A percentile compares a stretch with the other conserved stretches of the same genome.
Evolutionary conservation across 2,888 invertebrate genomes (phyloP).

Genomic region (Acanthosepion pharaonis): DNA sequence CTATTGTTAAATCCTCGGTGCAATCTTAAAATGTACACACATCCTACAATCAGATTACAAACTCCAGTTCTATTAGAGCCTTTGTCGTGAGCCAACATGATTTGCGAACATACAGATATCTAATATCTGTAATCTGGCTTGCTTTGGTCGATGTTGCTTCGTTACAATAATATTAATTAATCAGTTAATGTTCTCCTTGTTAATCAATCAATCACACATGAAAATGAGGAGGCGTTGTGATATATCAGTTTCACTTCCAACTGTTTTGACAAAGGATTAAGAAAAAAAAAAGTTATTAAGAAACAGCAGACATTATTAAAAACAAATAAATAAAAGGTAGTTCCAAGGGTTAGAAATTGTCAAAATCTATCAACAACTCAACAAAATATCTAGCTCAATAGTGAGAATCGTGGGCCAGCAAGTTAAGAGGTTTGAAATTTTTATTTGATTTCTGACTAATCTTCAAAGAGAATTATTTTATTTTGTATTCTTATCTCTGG

Average conservation of each 20-base stretch:
- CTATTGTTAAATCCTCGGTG: not conserved
- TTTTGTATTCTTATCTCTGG: too few relatives aligned
- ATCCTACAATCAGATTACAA: not conserved
- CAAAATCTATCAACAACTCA: not conserved
- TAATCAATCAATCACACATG: not conserved
- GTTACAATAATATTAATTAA: conserved; percentile 10
- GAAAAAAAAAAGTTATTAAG: not conserved
- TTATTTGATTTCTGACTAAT: not conserved
- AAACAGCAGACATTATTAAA: not conserved
- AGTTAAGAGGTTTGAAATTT: not conserved
- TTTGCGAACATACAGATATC: not conserved
- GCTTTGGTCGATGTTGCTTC: not conserved
- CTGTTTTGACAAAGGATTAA: not conserved
- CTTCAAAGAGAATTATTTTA: too few relatives aligned
- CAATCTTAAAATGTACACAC: not conserved
- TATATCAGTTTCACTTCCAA: not conserved
- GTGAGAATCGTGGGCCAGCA: not conserved
- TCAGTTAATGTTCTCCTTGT: not conserved
- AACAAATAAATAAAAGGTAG: not conserved
- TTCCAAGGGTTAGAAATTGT: not conserved
- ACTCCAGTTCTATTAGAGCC: not conserved
- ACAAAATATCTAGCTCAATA: not conserved
- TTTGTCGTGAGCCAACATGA: not conserved
- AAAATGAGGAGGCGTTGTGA: not conserved
- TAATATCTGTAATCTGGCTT: not conserved